These are phyloP conservation scores for Atherinosoma microstoma DNA, from an alignment of 2,797 vertebrate species.

Conservation along the genomic window DNA sequence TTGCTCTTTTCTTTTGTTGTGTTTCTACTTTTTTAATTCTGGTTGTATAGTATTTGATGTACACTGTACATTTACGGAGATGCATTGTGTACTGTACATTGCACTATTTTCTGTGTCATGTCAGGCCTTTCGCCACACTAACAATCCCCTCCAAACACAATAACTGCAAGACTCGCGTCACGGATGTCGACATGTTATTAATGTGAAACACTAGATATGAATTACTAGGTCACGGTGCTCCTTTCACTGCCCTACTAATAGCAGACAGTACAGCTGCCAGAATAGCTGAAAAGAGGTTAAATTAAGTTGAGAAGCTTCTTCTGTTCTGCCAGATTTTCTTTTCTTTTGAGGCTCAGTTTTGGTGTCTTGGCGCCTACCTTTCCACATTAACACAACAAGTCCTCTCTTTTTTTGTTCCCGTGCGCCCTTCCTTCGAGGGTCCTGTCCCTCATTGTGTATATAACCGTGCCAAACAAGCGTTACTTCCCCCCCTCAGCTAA, in stretches of 20 bases:
- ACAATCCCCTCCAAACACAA: conserved; percentile 17
- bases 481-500: conserved; percentile 51
- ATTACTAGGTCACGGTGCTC: conserved; percentile 62
- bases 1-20: conserved; percentile 59
- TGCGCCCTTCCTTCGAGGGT: conserved; percentile 63
- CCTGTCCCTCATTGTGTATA: conserved; percentile 72
- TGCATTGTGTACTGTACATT: conserved; percentile 94
- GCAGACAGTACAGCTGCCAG: conserved; percentile 35
- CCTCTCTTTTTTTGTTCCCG: conserved; percentile 68
- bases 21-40: conserved; percentile 88
- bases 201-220: conserved; percentile 45
- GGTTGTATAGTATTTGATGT: conserved; percentile 99
- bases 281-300: conserved; percentile 24
- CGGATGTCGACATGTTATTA: conserved; percentile 23
- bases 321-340: conserved; percentile 1
- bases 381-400: conserved; percentile 34
- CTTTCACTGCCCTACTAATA: conserved; percentile 66
- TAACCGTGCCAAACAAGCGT: conserved; percentile 85
- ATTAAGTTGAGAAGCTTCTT: conserved; percentile 32
- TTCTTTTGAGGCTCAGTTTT: conserved; percentile 32
- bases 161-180: conserved; percentile 43
- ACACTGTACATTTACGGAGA: conserved; percentile 89
- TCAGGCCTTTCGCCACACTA: conserved; percentile 81
- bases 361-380: conserved; percentile 23
- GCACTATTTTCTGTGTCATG: conserved; percentile 92